Percentiles rank a stretch among this genome's conserved stretches.
Conservation (phyloP, 2,797 vertebrate genomes). For the Spheniscus humboldti region DNA sequence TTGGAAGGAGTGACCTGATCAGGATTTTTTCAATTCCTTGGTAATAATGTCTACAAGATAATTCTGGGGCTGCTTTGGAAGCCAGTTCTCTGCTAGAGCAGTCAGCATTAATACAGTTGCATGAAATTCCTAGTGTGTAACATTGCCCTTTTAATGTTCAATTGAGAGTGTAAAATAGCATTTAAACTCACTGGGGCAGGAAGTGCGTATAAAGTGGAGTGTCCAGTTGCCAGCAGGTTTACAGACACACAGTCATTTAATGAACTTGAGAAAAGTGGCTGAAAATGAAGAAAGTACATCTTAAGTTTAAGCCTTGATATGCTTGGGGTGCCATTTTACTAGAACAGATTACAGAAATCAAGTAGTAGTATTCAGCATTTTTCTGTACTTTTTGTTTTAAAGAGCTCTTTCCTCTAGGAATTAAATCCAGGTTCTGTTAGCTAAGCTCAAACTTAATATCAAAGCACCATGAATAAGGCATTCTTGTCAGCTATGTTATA, state of each 20-base stretch:
- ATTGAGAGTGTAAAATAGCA: slow-evolving; percentile 20
- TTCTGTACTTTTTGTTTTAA: neutral
- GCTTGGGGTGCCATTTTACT: neutral
- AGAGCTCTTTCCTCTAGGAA: neutral
- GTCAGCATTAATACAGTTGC: neutral
- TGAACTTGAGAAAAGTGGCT: neutral
- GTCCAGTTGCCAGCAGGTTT: neutral
- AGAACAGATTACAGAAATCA: neutral
- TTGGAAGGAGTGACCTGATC: neutral
- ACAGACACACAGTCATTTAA: neutral
- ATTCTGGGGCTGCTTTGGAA: neutral
- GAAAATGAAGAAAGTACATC: neutral
- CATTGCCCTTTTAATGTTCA: neutral
- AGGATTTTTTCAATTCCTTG: neutral
- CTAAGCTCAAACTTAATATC: neutral
- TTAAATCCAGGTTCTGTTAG: neutral
- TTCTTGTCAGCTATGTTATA: neutral
- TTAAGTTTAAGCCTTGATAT: neutral
- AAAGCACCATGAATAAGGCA: neutral
- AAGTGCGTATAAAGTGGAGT: neutral
- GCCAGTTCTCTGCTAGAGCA: neutral
- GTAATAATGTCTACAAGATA: neutral
- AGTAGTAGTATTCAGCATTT: neutral
- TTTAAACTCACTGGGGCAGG: neutral
- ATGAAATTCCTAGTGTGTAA: neutral